Conservation (phyloP, 2,888 invertebrate genomes). For the Eupeodes luniger region DNA sequence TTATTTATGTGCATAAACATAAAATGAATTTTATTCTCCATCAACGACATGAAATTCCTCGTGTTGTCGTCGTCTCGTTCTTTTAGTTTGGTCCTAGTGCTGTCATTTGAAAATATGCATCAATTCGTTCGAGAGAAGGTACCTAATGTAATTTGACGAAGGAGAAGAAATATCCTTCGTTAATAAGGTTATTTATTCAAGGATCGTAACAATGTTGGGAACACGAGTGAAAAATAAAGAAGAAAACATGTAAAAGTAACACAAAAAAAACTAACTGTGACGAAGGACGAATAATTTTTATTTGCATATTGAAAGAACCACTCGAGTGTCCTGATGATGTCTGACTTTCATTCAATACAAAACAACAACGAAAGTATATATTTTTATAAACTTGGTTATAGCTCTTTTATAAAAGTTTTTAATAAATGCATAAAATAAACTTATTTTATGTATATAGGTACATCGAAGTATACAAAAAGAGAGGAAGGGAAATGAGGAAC, state of each 20-base stretch:
- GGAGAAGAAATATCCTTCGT: slow-evolving; percentile 51
- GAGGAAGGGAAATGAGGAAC: no score
- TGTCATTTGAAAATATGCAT: slow-evolving; percentile 57
- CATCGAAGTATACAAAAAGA: background rate
- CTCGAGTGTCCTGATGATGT: slow-evolving; percentile 14
- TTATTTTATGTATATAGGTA: background rate
- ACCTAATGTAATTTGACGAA: slow-evolving; percentile 36
- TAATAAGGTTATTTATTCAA: slow-evolving; percentile 68
- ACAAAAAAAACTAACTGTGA: background rate
- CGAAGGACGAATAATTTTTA: slow-evolving; percentile 13
- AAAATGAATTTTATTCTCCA: slow-evolving; percentile 45
- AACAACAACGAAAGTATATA: background rate
- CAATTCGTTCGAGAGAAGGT: slow-evolving; percentile 40
- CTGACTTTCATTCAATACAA: background rate
- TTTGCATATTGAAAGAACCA: slow-evolving; percentile 35
- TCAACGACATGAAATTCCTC: background rate
- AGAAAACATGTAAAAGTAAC: background rate
- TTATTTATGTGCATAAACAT: slow-evolving; percentile 56
- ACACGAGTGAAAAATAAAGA: background rate
- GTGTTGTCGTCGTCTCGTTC: background rate
- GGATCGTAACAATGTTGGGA: slow-evolving; percentile 32
- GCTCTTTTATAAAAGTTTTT: slow-evolving; percentile 23
- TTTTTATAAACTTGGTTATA: slow-evolving; percentile 16
- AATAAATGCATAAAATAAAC: slow-evolving; percentile 18
- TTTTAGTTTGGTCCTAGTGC: no score